These are phyloP conservation scores for Danio kyathit DNA, from an alignment of 2,797 vertebrate genomes.

Conservation along the genomic window DNA sequence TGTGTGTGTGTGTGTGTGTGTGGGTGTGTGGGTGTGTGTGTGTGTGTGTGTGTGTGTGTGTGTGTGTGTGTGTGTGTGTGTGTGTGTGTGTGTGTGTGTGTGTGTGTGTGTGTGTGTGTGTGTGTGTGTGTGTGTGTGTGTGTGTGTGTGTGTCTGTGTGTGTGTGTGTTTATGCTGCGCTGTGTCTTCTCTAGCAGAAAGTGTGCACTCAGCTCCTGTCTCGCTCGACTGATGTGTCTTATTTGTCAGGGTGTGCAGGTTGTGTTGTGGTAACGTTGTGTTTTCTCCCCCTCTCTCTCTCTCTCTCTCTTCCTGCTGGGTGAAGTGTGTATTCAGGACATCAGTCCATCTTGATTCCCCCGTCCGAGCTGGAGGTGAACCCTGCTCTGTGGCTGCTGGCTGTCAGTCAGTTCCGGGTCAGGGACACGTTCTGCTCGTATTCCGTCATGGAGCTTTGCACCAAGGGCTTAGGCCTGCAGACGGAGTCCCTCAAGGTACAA, in stretches of 20 bases:
- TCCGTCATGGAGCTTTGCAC: conserved; percentile 99
- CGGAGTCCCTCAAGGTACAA: conserved; percentile 93
- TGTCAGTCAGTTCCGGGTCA: conserved; percentile 97
- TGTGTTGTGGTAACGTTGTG: conserved; percentile 28
- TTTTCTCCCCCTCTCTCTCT: conserved; percentile 5
- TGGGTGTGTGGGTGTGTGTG: conserved; percentile 8
- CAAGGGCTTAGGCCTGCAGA: conserved; percentile 97
- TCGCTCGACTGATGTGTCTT: conserved; percentile 40
- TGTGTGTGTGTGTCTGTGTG: too few relatives aligned
- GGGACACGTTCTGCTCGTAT: conserved; percentile 99
- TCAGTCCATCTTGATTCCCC: conserved; percentile 98
- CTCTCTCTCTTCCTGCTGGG: conserved; percentile 31
- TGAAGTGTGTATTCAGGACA: conserved; percentile 97
- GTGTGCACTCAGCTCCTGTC: conserved; percentile 51
- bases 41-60: too few relatives aligned
- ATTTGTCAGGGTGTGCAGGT: conserved; percentile 26
- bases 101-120: not conserved
- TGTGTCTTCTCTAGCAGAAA: conserved; percentile 33
- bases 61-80: not conserved
- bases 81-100: not conserved
- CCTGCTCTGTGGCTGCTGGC: conserved; percentile 97
- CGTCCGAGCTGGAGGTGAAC: conserved; percentile 96
- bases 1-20: not conserved
- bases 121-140: not conserved
- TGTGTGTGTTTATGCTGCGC: conserved; percentile 35